Conservation (phyloP, 2,888 invertebrate species). For the Meteorus cinctellus region DNA sequence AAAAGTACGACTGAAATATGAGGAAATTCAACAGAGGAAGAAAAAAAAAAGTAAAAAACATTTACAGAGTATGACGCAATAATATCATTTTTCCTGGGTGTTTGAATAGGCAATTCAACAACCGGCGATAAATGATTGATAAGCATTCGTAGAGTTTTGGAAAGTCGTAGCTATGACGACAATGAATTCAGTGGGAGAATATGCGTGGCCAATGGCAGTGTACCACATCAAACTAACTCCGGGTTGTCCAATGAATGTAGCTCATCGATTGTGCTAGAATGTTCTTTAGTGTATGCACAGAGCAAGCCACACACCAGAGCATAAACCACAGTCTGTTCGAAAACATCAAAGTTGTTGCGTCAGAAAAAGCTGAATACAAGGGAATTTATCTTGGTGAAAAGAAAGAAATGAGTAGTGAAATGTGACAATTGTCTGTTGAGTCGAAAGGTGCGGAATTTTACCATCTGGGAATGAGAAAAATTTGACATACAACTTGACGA, state of each 20-base stretch:
- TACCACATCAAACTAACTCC: conserved; percentile 22
- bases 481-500: background rate
- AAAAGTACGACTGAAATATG: too few relatives aligned
- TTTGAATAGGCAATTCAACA: conserved; percentile 38
- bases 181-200: background rate
- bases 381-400: background rate
- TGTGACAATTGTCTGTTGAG: conserved; percentile 27
- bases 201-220: conserved; percentile 9
- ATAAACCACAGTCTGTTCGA: conserved; percentile 34
- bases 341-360: conserved; percentile 41
- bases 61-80: background rate
- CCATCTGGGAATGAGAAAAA: background rate
- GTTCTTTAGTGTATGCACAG: conserved; percentile 19
- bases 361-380: conserved; percentile 14
- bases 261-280: conserved; percentile 7
- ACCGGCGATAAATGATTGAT: conserved; percentile 47
- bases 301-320: background rate
- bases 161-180: conserved; percentile 39
- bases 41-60: background rate
- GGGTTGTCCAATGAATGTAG: background rate
- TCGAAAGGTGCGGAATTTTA: conserved; percentile 9
- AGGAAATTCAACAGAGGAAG: too few relatives aligned
- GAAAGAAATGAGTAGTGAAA: conserved; percentile 8
- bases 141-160: conserved; percentile 2
- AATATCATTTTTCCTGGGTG: background rate